Evolutionary conservation across 2,888 invertebrate species (phyloP), one percentile per base, ranked within the genome.

Genomic region (Mechanitis messenoides): DNA sequence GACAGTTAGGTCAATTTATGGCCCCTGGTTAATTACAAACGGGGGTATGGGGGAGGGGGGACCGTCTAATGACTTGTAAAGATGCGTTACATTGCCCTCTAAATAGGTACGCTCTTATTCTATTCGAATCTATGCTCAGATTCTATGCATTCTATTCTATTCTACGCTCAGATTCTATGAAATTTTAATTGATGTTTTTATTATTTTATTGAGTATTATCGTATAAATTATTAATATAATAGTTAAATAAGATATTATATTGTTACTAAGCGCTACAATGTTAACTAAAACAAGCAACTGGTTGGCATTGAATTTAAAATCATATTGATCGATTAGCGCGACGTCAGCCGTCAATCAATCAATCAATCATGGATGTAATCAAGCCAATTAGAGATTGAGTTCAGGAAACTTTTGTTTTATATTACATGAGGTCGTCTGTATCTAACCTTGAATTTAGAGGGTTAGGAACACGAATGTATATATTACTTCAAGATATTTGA

Each of bases 1-100:
- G 90, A 90, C 90, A 90, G 90, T 89, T 87, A 84, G 87, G 87
- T 88, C 90, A 88, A 90, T 90, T 90, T 90, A 90, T 90, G 86
- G 87, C 85, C 84, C 83, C 81, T 82, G 79, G 90, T 90, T 90
- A 89, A 90, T 90, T 90, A 90, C 89, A 86, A 84, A 80, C 81
- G 84, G 85, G 67, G 70, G 69, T 68, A 68, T 64, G 65, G 64
- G 55, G 60, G 72, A 69, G 67, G 72, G 72, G 72, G 74, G 75
- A 69, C 71, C 75, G 80, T 84, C 86, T 87, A 87, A 88, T 87
- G 87, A 87, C 84, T 87, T 86, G 85, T 85, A 84, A 87, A 87
- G 87, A 87, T 84, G 67, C 68, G 72, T 69, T 68, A 67, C 61
- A 57, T 59, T 63, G 50, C 54, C 45, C 60, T 33, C 46, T 47